Evolutionary conservation across 2,888 invertebrate species (phyloP), one percentile per base, ranked within the genome.

Genomic region (Sicus ferrugineus): DNA sequence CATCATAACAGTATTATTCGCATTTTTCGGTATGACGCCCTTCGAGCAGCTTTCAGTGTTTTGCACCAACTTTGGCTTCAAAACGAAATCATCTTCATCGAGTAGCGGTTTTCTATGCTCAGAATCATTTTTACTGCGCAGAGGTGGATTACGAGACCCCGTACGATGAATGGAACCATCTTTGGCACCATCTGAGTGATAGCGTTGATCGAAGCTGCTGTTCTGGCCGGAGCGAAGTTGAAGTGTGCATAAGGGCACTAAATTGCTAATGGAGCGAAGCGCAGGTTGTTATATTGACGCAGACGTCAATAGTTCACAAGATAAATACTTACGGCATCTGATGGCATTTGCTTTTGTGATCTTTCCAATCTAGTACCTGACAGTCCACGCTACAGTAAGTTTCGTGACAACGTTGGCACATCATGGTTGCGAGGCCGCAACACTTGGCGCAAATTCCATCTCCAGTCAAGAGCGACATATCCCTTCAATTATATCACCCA

Each of bases 321-420:
- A 31, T 1, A 7, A 42, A 16, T 30, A 75, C 78, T 75, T 74
- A 78, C 78, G 78, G 78, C 69, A 78, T 76, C 61, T 75, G 76
- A 34, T 73, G 74, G 38, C 78, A 78, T 34, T 50, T 70, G 6
- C 69, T 28, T 54, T 74, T 74, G 50, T 89, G 89, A 88, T 88
- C 89, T 19, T 69, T 69, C 75, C 75, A 75, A 67, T 75, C 74
- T 5, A 30, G 86, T 85, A 70, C 54, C 62, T 76, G 75, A 52
- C 75, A 75, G 3, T 72, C 72, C 3, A 70, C 58, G n/a, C 71
- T 72, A 26, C 75, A 75, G 63, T 75, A 75, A 0, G 68, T 63
- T 31, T 74, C 74, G 14, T 68, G 64, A 16, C 75, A 75, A 3
- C 74, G 73, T 23, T 75, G 72, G 50, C 75, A 75, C 50, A 70